Conservation (phyloP, 2,888 invertebrate genomes). For the Drosophila barbarae region DNA sequence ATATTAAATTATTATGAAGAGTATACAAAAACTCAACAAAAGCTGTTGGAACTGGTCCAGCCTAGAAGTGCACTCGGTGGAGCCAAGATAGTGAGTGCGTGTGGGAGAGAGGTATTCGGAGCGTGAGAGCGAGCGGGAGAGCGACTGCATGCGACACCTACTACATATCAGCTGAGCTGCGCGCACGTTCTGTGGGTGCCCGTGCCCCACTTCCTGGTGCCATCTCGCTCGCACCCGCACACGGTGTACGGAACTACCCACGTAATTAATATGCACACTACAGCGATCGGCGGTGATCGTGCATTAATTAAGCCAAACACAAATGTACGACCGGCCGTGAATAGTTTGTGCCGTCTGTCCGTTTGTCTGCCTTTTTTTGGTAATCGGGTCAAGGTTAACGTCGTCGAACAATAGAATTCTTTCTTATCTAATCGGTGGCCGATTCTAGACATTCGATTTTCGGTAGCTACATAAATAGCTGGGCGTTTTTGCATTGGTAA, state of each 20-base stretch:
- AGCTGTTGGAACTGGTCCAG: conserved; percentile 3
- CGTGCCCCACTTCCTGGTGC: conserved; percentile 17
- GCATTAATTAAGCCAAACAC: conserved; percentile 32
- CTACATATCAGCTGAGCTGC: conserved; percentile 16
- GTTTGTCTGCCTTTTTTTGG: conserved; percentile 23
- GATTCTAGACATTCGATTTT: conserved; percentile 15
- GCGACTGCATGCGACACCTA: conserved; percentile 11
- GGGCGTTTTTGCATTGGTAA: conserved; percentile 81
- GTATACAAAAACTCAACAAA: not conserved
- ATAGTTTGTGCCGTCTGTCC: conserved; percentile 21
- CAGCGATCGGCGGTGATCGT: conserved; percentile 26
- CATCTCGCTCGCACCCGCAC: conserved; percentile 17
- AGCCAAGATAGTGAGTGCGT: conserved; percentile 6
- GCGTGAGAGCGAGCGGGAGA: conserved; percentile 4
- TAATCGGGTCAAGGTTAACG: conserved; percentile 64
- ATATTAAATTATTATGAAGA: not conserved
- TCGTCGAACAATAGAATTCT: conserved; percentile 2
- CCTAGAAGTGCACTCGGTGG: not conserved
- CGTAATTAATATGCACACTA: conserved; percentile 54
- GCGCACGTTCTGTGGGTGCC: conserved; percentile 13
- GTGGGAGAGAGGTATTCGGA: not conserved
- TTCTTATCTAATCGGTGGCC: conserved; percentile 28
- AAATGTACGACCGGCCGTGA: conserved; percentile 22
- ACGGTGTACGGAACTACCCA: conserved; percentile 25
- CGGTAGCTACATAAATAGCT: not conserved